Base-by-base conservation (phyloP, 2,797 vertebrate species). In the Girardinus metallicus region DNA sequence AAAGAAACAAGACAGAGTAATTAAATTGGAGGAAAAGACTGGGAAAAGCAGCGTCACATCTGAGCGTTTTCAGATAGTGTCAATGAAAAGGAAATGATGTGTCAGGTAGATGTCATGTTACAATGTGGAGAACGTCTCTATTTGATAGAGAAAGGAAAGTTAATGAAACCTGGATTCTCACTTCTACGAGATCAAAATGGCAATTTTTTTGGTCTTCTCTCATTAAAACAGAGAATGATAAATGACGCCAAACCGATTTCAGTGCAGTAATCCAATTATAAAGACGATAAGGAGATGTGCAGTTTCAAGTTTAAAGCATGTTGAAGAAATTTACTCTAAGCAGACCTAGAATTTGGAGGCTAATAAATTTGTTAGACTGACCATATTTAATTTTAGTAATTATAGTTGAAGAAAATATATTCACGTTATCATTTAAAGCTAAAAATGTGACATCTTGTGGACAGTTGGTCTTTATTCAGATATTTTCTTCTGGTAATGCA, bases 61-160 rank as follows among this genome's bases (percentile, higher is more conserved):
- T 18, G 53, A 77, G 43, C 68, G 55, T 78, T 75, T 85, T 21
- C 21, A 74, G 53, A 77, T 53, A 26, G 66, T 5, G 49, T 4
- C 16, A 64, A 73, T 16, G 66, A 64, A 78, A 66, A 68, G 8
- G 15, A 26, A 66, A 75, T 5, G 26, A 36, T 60, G 43, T 47
- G 26, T 39, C n/a, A 51, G 60, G 46, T 75, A 74, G 53, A 74
- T 66, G 29, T 0, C 23, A 71, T 75, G 73, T 74, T 15, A 34
- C 43, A 46, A 29, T 73, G 13, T 44, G 68, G 43, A 3, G 41
- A 12, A 26, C 2, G 16, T 18, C n/a, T 21, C 53, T 46, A 11
- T 75, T 60, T 60, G 5, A 73, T 15, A 21, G 12, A 26, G 21
- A 21, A 71, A 62, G 57, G 80, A 13, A 70, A 36, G 41, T 41